Evolutionary conservation across 2,888 invertebrate species (phyloP), one percentile per base, ranked within the genome.

Genomic region (Dicyrtoma fusca): DNA sequence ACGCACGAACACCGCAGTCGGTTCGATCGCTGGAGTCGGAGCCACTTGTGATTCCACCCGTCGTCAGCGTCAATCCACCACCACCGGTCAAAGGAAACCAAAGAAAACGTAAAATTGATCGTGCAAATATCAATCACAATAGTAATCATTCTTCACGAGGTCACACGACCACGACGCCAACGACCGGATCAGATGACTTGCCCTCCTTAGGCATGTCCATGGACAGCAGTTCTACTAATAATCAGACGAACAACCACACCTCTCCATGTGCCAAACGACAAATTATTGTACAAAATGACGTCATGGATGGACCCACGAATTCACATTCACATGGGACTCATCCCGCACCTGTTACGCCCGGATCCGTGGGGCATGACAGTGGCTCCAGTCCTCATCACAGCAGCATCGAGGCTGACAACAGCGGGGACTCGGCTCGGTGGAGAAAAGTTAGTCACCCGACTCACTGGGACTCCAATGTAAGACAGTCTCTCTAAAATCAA

Each of bases 21-120:
- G 79, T 80, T 73, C 74, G 80, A 62, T 80, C 80, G n/a, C 55
- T 79, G 23, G 80, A 80, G 64, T 77, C 79, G 34, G 80, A 80
- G 55, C 78, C 80, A 62, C 71, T 77, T 65, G 63, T 57, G 11
- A 68, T 53, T 65, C 65, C 85, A 87, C 71, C 88, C 88, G 81
- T 90, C 88, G 81, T 86, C 87, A 69, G 21, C 53, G 57, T 57
- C 23, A 57, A 57, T 23, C 85, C 83, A 8, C 34, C 34, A 34
- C 86, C 84, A 76, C 64, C 81, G 76, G 66, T 79, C 70, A 75
- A 76, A 74, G 42, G 74, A 72, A 63, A 73, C 84, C 64, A 76
- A 69, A 70, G 79, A 69, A 74, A 85, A 81, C 85, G 87, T 80
- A 80, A 80, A 72, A 70, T 77, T 45, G 79, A 68, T 61, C 68